Base-by-base conservation (phyloP, 2,888 invertebrate species). In the Furcula furcula region DNA sequence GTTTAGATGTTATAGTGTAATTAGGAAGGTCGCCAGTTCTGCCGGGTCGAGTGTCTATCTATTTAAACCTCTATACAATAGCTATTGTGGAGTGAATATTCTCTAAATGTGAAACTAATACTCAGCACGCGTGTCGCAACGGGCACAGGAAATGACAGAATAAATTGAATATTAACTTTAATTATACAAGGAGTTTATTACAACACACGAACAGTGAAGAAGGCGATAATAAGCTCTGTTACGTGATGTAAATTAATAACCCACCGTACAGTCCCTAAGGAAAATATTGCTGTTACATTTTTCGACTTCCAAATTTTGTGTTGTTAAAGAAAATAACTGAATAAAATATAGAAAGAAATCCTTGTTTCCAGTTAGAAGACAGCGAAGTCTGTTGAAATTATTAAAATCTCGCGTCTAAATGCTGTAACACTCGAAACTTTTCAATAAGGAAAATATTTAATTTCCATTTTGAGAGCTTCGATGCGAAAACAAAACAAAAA, bases 361-460 rank as follows among this genome's bases (percentile, higher is more conserved):
- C 30, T 44, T 46, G 38, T 56, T 53, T 39, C 34, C 29, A 51
- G 44, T 42, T 59, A 44, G 47, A 65, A 55, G 58, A 55, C 29
- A 35, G 35, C 28, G 32, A 65, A 73, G 58, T 72, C 69, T 61
- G 65, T 71, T 71, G 74, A 65, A 75, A 67, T 80, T 76, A 79
- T 74, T 74, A 70, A 74, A 75, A 78, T 65, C 63, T 57, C 68
- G 60, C 57, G 59, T 72, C 64, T 64, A 60, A 75, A 67, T 65
- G 66, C 51, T 65, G 56, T 59, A 65, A 64, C 66, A 65, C 65
- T 65, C 2, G 61, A 60, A 84, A 81, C 78, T 84, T 83, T 76
- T 73, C 76, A 76, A 81, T 79, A 76, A 78, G 71, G 71, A 75
- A 78, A 77, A 13, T 76, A 76, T 79, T 76, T 73, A 77, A 79